phyloP scores from a whole-genome alignment of 2,113 vertebrate genomes.

The Opisthocomus hoazin region DNA sequence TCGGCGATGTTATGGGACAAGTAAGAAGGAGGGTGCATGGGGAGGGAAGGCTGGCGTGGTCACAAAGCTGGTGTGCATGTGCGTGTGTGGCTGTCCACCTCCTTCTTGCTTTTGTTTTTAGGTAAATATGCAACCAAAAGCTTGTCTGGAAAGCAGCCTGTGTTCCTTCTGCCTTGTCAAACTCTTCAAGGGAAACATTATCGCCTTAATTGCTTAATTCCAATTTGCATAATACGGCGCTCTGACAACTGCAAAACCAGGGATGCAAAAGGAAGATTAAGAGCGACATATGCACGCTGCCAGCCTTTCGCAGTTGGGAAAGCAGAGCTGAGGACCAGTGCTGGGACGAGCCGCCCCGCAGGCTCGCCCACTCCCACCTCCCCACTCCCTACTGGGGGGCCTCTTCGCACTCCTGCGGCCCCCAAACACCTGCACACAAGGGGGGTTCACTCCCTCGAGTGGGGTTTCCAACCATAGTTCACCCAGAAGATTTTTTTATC shows the following conservation, averaged over 20 bases:
- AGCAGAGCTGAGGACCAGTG: slow-evolving; percentile 51
- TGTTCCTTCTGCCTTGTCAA: slow-evolving; percentile 75
- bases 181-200: slow-evolving; percentile 79
- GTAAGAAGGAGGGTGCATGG: background rate
- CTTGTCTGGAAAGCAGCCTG: slow-evolving; percentile 66
- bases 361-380: slow-evolving; percentile 4
- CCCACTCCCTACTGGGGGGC: background rate
- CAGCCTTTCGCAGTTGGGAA: slow-evolving; percentile 54
- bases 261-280: slow-evolving; percentile 78
- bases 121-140: slow-evolving; percentile 65
- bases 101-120: slow-evolving; percentile 53
- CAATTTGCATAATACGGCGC: slow-evolving; percentile 73
- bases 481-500: background rate
- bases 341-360: slow-evolving; percentile 25
- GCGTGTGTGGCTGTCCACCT: background rate
- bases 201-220: slow-evolving; percentile 80
- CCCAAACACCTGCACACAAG: background rate
- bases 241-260: slow-evolving; percentile 75
- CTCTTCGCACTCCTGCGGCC: background rate
- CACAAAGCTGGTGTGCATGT: background rate
- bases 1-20: background rate
- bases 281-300: slow-evolving; percentile 44
- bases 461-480: background rate
- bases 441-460: background rate
- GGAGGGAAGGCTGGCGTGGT: background rate